Evolutionary conservation across 2,888 invertebrate genomes (phyloP).

Genomic region (Drosophila nr. perissopoda): DNA sequence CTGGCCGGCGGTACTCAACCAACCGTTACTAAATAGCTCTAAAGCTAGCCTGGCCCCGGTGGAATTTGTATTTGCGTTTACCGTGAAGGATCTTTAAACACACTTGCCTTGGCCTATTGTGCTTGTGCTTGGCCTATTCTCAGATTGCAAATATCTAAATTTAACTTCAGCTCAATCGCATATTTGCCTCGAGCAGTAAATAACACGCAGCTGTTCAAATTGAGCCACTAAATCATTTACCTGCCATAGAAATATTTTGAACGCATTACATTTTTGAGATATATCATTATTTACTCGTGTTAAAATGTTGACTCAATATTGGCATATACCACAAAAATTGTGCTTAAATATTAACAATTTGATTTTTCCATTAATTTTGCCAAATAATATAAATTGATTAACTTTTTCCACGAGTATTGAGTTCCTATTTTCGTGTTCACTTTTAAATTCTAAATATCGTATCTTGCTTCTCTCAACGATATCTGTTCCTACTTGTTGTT

Average conservation of each 20-base stretch:
- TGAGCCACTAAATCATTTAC: background rate
- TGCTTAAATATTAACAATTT: background rate
- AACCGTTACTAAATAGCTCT: slow-evolving; percentile 40
- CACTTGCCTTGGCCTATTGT: background rate
- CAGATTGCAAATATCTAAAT: background rate
- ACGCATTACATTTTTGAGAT: background rate
- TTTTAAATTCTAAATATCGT: background rate
- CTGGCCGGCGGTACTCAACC: slow-evolving; percentile 20
- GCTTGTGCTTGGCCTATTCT: background rate
- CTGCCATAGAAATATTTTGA: background rate
- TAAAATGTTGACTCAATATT: background rate
- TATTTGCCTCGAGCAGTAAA: background rate
- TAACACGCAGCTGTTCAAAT: background rate
- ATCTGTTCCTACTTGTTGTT: slow-evolving; percentile 3
- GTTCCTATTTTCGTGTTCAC: background rate
- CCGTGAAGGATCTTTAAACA: background rate
- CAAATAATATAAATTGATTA: background rate
- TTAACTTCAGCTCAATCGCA: background rate
- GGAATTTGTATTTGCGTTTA: slow-evolving; percentile 28
- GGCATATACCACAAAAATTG: background rate
- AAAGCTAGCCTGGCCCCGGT: slow-evolving; percentile 26
- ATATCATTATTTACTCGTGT: background rate
- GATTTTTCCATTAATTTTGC: background rate
- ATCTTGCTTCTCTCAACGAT: background rate
- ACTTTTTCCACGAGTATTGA: background rate